Evolutionary conservation across 2,797 vertebrate species (phyloP).

Genomic region (Aselliscus stoliczkanus): DNA sequence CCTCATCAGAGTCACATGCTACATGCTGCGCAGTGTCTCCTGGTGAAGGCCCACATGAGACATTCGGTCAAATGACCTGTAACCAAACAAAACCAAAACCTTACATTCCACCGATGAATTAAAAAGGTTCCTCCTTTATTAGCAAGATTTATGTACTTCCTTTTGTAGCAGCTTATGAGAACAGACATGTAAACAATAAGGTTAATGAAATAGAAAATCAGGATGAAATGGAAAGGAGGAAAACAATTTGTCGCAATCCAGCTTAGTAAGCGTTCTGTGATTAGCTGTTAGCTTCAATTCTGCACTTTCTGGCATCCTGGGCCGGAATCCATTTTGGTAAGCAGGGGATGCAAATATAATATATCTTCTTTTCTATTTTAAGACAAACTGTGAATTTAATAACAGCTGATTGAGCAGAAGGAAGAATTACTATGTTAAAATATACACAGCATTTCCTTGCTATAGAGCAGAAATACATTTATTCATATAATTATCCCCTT

Average conservation of each 20-base stretch:
- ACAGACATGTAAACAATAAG: not conserved
- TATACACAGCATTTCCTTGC: not conserved
- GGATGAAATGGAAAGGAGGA: not conserved
- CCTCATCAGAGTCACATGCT: not conserved
- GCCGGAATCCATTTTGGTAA: not conserved
- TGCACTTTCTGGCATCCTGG: not conserved
- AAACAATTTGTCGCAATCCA: not conserved
- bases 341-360: not conserved
- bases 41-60: not conserved
- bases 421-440: not conserved
- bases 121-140: not conserved
- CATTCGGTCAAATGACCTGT: not conserved
- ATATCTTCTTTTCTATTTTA: not conserved
- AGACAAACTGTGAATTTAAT: not conserved
- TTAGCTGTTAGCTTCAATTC: not conserved
- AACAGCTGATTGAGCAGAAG: not conserved
- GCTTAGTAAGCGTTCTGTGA: not conserved
- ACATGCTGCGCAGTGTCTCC: not conserved
- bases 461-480: not conserved
- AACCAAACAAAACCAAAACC: not conserved
- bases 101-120: not conserved
- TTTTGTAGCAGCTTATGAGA: not conserved
- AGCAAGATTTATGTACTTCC: not conserved
- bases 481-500: not conserved
- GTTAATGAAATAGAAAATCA: conserved; percentile 17